Evolutionary conservation across 2,797 vertebrate species (phyloP).

Genomic region (Podargus strigoides): DNA sequence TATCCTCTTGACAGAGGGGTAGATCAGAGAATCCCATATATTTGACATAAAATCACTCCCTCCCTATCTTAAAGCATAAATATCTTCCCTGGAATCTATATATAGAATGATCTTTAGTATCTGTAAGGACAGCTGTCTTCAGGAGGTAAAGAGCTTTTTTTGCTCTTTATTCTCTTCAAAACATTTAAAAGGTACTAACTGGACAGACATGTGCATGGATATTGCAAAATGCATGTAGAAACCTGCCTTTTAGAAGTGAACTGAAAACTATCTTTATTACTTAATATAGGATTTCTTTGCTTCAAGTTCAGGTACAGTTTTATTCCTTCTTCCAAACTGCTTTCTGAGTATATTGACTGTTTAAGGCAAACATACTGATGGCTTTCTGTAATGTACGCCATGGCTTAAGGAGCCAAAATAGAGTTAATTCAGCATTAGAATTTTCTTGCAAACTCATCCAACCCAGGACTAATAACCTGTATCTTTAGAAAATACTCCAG

Average conservation of each 20-base stretch:
- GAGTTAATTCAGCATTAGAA: constrained; percentile 30
- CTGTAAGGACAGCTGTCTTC: not conserved
- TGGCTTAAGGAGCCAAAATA: constrained; percentile 7
- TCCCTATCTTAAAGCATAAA: not conserved
- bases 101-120: not conserved
- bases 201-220: not conserved
- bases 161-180: not conserved
- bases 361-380: not conserved
- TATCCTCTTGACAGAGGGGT: not conserved
- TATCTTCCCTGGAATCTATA: not conserved
- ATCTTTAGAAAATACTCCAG: constrained; percentile 26
- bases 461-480: constrained; percentile 24
- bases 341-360: not conserved
- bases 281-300: not conserved
- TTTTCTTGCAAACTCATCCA: constrained; percentile 10
- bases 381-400: not conserved
- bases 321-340: not conserved
- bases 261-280: not conserved
- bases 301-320: not conserved
- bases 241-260: not conserved
- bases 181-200: not conserved
- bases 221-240: not conserved
- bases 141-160: not conserved
- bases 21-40: not conserved
- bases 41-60: not conserved